Conservation (phyloP, 2,888 invertebrate species). For the Lathronympha strigana region DNA sequence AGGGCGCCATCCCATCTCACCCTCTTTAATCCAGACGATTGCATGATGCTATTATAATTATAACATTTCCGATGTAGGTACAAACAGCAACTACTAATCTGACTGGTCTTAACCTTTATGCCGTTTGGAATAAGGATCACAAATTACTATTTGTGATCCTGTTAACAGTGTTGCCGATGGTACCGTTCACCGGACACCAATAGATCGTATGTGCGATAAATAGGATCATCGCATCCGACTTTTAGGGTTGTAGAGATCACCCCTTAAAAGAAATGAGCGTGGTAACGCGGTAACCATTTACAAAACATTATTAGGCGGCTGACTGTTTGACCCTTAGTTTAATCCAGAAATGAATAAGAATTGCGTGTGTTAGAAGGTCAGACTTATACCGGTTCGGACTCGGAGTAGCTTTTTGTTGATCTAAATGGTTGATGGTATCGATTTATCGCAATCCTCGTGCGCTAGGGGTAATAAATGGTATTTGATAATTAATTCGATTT, state of each 20-base stretch:
- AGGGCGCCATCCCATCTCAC: conserved; percentile 16
- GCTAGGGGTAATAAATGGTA: conserved; percentile 8
- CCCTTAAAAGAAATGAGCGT: conserved; percentile 12
- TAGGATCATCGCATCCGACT: neutral
- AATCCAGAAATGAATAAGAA: neutral
- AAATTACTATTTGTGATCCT: too few relatives aligned
- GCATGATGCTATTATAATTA: conserved; percentile 28
- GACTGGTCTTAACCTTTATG: too few relatives aligned
- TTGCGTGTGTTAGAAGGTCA: neutral
- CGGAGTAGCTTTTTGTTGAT: neutral
- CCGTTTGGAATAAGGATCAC: too few relatives aligned
- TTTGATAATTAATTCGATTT: conserved; percentile 7
- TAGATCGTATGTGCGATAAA: neutral
- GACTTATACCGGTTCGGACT: neutral
- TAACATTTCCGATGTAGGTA: conserved; percentile 28
- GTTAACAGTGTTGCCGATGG: too few relatives aligned
- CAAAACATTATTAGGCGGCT: neutral
- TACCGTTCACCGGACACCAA: neutral
- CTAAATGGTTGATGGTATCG: conserved; percentile 1
- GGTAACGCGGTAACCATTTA: neutral
- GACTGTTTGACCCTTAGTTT: neutral
- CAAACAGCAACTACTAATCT: too few relatives aligned
- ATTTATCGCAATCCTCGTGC: conserved; percentile 17
- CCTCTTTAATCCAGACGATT: conserved; percentile 22
- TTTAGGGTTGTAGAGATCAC: neutral